phyloP scores from a whole-genome alignment of 2,797 vertebrate species.

The Acropternis orthonyx region DNA sequence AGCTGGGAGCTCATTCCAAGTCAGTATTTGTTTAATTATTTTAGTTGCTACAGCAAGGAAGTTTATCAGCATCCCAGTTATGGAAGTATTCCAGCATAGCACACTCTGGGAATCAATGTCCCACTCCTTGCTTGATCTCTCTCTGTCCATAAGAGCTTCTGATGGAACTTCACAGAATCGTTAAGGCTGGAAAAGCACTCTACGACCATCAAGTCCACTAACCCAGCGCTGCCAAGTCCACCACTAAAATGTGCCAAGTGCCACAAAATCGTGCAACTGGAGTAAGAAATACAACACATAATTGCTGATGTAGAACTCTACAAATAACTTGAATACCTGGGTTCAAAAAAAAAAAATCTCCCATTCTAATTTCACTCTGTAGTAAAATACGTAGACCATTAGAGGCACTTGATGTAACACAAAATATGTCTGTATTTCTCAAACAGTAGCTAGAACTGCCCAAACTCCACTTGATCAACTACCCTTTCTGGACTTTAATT shows the following conservation, averaged over 20 bases:
- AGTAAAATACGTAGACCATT: not conserved
- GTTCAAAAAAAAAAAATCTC: not conserved
- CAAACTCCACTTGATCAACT: not conserved
- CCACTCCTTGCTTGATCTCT: not conserved
- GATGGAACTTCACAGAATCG: not conserved
- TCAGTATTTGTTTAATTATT: not conserved
- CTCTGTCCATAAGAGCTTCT: not conserved
- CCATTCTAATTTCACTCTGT: not conserved
- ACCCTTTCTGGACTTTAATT: not conserved
- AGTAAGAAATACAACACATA: not conserved
- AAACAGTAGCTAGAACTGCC: not conserved
- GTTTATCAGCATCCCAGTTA: not conserved
- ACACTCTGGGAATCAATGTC: not conserved
- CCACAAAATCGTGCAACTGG: not conserved
- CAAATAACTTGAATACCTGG: not conserved
- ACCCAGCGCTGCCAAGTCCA: not conserved
- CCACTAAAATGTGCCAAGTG: not conserved
- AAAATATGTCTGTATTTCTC: not conserved
- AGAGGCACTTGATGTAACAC: not conserved
- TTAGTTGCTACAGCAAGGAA: not conserved
- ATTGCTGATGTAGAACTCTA: not conserved
- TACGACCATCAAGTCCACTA: not conserved
- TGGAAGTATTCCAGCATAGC: not conserved
- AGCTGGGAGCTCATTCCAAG: not conserved
- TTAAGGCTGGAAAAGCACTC: not conserved